Conservation (phyloP, 2,113 vertebrate genomes). For the Oryzias curvinotus region DNA sequence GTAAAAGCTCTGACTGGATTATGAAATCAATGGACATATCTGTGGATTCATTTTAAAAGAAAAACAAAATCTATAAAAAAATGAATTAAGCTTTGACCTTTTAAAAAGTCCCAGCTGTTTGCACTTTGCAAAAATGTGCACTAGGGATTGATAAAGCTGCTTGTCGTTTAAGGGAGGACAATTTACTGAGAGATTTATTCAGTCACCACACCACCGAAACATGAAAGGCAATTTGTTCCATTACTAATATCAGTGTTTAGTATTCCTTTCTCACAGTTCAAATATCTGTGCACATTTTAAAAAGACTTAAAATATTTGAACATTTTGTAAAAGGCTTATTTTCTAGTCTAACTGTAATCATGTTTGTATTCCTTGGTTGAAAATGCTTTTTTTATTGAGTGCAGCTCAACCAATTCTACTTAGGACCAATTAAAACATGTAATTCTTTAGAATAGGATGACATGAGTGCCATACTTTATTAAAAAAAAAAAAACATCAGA, state of each 20-base stretch:
- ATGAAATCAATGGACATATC: conserved; percentile 9
- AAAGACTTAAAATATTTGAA: not conserved
- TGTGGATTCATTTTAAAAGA: conserved; percentile 6
- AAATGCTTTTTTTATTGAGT: too few species aligned
- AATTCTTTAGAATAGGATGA: not conserved
- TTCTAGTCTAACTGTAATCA: not conserved
- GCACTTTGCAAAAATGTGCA: conserved; percentile 24
- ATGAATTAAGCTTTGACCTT: conserved; percentile 41
- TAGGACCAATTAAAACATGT: too few species aligned
- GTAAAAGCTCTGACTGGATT: too few species aligned
- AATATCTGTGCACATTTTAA: not conserved
- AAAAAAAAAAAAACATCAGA: not conserved
- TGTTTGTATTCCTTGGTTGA: too few species aligned
- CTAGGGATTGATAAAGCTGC: conserved; percentile 5
- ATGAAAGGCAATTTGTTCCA: conserved; percentile 33
- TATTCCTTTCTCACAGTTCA: conserved; percentile 17
- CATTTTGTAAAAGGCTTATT: not conserved
- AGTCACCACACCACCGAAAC: conserved; percentile 6
- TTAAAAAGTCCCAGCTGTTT: conserved; percentile 14
- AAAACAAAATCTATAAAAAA: conserved; percentile 7
- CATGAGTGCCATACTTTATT: conserved; percentile 3
- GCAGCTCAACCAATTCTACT: too few species aligned
- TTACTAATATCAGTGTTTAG: conserved; percentile 25
- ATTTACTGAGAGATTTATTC: conserved; percentile 22
- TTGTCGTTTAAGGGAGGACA: conserved; percentile 24